phyloP scores from a whole-genome alignment of 2,888 invertebrate species.

The Catocala fraxini region DNA sequence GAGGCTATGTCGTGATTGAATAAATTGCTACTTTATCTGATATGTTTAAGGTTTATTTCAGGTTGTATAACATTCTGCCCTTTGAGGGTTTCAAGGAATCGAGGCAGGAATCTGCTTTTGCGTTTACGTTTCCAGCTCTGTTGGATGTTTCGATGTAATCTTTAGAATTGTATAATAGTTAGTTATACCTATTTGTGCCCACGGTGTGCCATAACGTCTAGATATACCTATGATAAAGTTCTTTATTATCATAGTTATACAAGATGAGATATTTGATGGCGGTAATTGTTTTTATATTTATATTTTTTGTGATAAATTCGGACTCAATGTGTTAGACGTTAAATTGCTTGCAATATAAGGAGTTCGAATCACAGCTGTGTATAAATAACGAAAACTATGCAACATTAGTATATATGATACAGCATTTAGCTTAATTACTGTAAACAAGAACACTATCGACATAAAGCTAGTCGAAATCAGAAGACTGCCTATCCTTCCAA shows the following conservation, averaged over 20 bases:
- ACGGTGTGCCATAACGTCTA: conserved; percentile 36
- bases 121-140: conserved; percentile 70
- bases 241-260: background rate
- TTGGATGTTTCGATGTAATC: conserved; percentile 74
- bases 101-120: conserved; percentile 62
- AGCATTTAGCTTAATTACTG: too few species aligned
- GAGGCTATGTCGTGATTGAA: conserved; percentile 56
- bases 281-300: too few species aligned
- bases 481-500: too few species aligned
- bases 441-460: too few species aligned
- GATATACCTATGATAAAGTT: conserved; percentile 34
- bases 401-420: too few species aligned
- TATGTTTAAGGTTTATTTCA: conserved; percentile 57
- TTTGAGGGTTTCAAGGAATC: conserved; percentile 77
- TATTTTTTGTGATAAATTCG: too few species aligned
- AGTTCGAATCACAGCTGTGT: too few species aligned
- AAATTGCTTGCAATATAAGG: too few species aligned
- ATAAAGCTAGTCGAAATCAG: too few species aligned
- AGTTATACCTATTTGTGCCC: conserved; percentile 36
- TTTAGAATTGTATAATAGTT: conserved; percentile 61
- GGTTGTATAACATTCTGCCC: conserved; percentile 50
- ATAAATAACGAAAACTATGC: too few species aligned
- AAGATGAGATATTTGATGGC: too few species aligned
- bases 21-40: conserved; percentile 57
- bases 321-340: too few species aligned